phyloP scores from a whole-genome alignment of 2,797 vertebrate species.

The Microctenopoma lineatum region DNA sequence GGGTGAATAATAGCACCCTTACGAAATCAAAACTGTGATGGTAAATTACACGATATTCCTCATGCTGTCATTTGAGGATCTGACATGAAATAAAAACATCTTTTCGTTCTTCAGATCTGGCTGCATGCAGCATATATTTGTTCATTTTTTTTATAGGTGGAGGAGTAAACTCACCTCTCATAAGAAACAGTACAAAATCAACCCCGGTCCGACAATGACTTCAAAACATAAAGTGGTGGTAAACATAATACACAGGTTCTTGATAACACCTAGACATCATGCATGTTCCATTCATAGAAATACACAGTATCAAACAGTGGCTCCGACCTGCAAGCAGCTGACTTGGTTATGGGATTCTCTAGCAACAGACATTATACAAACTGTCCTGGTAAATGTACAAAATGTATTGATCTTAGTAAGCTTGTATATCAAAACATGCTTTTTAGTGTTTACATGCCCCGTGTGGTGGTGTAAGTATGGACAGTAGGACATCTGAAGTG shows the following conservation, averaged over 20 bases:
- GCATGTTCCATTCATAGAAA: constrained; percentile 77
- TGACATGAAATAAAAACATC: constrained; percentile 43
- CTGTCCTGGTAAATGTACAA: constrained; percentile 53
- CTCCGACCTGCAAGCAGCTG: constrained; percentile 72
- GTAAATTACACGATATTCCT: neutral
- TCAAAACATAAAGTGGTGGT: constrained; percentile 72
- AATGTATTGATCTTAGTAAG: constrained; percentile 68
- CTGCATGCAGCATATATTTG: constrained; percentile 94
- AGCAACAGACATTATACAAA: constrained; percentile 13
- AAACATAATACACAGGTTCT: constrained; percentile 59
- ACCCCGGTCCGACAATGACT: constrained; percentile 70
- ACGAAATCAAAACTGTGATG: neutral
- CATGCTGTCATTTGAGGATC: neutral
- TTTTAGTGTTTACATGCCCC: constrained; percentile 68
- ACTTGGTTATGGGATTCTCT: constrained; percentile 51
- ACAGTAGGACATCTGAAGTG: constrained; percentile 44
- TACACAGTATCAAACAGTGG: constrained; percentile 77
- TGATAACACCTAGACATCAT: constrained; percentile 74
- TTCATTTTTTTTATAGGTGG: constrained; percentile 79
- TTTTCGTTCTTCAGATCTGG: constrained; percentile 59
- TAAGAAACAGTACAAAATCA: constrained; percentile 87
- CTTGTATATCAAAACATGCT: constrained; percentile 78
- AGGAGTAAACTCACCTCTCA: constrained; percentile 82
- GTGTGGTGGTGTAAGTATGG: constrained; percentile 49
- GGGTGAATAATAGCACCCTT: neutral